Percentiles rank a stretch among this genome's conserved stretches.
phyloP scores from a whole-genome alignment of 1,140 invertebrate species.

The Drosophila lacteicornis region DNA sequence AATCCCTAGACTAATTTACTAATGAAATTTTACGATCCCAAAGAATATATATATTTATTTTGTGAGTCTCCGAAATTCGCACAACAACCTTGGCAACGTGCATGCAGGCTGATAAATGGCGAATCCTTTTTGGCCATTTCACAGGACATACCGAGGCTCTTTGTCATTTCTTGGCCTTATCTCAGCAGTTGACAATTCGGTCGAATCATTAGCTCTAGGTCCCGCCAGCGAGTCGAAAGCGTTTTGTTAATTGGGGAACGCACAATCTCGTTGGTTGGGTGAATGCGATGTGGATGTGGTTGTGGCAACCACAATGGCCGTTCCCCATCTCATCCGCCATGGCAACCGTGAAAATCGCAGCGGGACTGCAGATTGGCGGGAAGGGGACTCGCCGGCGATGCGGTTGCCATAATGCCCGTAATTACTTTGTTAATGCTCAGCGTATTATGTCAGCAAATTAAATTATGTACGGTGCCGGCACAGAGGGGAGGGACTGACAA shows the following conservation, averaged over 20 bases:
- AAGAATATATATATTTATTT: neutral
- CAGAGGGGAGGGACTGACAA: conserved; percentile 30
- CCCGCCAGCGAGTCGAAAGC: conserved; percentile 3
- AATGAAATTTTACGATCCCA: too few species aligned
- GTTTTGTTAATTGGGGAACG: conserved; percentile 36
- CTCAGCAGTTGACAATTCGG: conserved; percentile 8
- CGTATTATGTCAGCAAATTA: conserved; percentile 71
- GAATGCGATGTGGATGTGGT: conserved; percentile 18
- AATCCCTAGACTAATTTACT: too few species aligned
- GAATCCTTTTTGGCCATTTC: conserved; percentile 11
- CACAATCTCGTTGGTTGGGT: conserved; percentile 7
- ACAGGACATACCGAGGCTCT: conserved; percentile 2
- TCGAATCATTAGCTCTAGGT: conserved; percentile 15
- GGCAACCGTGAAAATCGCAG: conserved; percentile 42
- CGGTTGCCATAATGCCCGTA: conserved; percentile 74
- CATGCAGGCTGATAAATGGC: conserved; percentile 21
- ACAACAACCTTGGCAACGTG: neutral
- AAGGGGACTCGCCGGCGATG: conserved; percentile 36
- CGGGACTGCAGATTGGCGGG: conserved; percentile 43
- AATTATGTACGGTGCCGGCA: conserved; percentile 56
- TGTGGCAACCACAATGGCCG: conserved; percentile 33
- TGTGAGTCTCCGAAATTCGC: neutral
- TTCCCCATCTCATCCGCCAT: conserved; percentile 23
- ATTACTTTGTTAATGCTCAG: conserved; percentile 80
- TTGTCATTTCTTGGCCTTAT: conserved; percentile 18